Base-by-base conservation (phyloP, 2,797 vertebrate species). In the Hippocampus kuda region DNA sequence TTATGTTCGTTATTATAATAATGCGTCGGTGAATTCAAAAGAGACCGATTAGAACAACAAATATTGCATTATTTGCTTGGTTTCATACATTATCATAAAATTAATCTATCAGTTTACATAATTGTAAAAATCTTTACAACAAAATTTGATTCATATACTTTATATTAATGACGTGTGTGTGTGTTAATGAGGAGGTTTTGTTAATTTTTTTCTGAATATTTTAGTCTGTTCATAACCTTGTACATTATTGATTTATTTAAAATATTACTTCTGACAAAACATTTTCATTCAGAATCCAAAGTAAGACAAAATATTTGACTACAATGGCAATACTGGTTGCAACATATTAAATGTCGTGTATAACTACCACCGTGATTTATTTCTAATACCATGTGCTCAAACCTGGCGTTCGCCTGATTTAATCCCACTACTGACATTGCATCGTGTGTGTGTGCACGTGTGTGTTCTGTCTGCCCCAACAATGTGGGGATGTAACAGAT, bases 401-500 rank as follows among this genome's bases (percentile, higher is more conserved):
- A 81, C 75, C 65, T 77, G 57, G 68, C 22, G 42, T 18, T 41
- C 13, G 38, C 22, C 11, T 42, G 38, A 64, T 48, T 65, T 79
- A 84, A 83, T 83, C 77, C 77, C 65, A 5, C 53, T 60, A 51
- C 62, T 30, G 24, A 16, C 26, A 30, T 27, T 27, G 56, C 49
- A 51, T 51, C 20, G 18, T 51, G 49, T 59, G 56, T 30, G 56
- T 5, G 5, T 44, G 38, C 16, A 42, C 15, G n/a, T 44, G 20
- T 24, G 41, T 24, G 11, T 12, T 15, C 41, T 12, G 12, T 46
- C 48, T 10, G 41, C 15, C 54, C 38, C 13, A 64, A 46, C 41
- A 64, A 42, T 3, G 13, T 24, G 57, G 68, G 83, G 78, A 78
- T 51, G 38, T 75, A 84, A 83, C 49, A 67, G 13, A 38, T 26